These are phyloP conservation scores for Drosophila heteroneura DNA, from an alignment of 2,888 invertebrate species.

Conservation along the genomic window DNA sequence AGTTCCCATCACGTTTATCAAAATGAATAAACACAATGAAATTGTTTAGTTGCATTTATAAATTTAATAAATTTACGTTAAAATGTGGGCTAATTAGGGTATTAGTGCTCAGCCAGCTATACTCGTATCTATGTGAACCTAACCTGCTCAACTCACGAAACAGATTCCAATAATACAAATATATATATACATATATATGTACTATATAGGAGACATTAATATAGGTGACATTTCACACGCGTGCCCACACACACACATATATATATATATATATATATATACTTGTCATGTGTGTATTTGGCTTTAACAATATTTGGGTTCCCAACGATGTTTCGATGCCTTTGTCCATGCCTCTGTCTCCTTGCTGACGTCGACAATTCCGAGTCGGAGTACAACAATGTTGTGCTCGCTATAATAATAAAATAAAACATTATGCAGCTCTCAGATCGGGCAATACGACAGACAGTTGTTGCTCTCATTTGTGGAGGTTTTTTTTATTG, in stretches of 20 bases:
- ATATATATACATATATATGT: neutral
- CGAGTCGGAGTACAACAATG: constrained; percentile 17
- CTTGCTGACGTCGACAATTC: constrained; percentile 57
- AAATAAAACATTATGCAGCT: constrained; percentile 15
- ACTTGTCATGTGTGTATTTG: neutral
- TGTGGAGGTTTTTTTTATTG: constrained; percentile 15
- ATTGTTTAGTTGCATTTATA: neutral
- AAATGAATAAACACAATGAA: neutral
- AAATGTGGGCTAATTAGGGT: neutral
- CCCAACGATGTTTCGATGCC: constrained; percentile 31
- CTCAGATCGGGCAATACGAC: constrained; percentile 23
- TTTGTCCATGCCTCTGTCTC: constrained; percentile 39
- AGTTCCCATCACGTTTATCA: neutral
- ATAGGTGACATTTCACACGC: constrained; percentile 19
- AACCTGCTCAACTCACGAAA: constrained; percentile 30
- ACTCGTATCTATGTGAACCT: constrained; percentile 30
- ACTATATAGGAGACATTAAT: neutral
- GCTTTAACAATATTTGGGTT: constrained; percentile 18
- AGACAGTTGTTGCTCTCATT: constrained; percentile 4
- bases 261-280: too few species aligned
- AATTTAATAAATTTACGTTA: neutral
- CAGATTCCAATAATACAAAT: neutral
- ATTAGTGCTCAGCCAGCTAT: constrained; percentile 1
- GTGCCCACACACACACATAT: constrained; percentile 9
- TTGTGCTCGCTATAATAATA: constrained; percentile 30